Conservation (phyloP, 1,140 invertebrate species). For the Cydia fagiglandana region DNA sequence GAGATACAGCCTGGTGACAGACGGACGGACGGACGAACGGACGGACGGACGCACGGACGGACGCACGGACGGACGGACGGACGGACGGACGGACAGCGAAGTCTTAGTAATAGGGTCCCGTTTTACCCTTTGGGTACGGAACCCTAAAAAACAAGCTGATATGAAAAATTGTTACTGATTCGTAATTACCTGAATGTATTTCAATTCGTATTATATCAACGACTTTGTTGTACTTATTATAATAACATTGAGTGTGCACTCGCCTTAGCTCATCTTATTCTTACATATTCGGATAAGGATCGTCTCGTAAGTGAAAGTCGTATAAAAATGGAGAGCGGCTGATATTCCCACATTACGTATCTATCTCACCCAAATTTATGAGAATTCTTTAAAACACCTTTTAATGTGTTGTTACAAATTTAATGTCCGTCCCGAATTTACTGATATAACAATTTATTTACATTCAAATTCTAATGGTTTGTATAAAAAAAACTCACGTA, state of each 20-base stretch:
- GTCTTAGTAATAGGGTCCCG: too few relatives aligned
- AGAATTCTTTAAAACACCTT: neutral
- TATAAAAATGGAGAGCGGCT: constrained; percentile 2
- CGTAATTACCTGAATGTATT: too few relatives aligned
- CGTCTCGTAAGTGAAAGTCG: constrained; percentile 24
- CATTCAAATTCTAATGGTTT: neutral
- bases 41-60: too few relatives aligned
- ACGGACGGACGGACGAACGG: too few relatives aligned
- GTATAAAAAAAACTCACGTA: too few relatives aligned
- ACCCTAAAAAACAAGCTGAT: too few relatives aligned
- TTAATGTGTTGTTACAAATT: neutral
- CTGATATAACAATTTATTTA: neutral
- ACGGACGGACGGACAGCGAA: too few relatives aligned
- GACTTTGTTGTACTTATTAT: neutral
- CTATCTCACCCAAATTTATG: constrained; percentile 19
- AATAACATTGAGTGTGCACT: neutral
- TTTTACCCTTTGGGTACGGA: too few relatives aligned
- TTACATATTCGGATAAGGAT: constrained; percentile 24
- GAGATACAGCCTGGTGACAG: too few relatives aligned
- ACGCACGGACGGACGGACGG: too few relatives aligned
- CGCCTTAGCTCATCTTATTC: constrained; percentile 2
- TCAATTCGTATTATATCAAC: too few relatives aligned
- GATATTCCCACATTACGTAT: constrained; percentile 25
- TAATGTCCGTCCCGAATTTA: neutral
- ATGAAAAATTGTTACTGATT: too few relatives aligned